Evolutionary conservation across 2,888 invertebrate species (phyloP).

Genomic region (Leptinotarsa juncta): DNA sequence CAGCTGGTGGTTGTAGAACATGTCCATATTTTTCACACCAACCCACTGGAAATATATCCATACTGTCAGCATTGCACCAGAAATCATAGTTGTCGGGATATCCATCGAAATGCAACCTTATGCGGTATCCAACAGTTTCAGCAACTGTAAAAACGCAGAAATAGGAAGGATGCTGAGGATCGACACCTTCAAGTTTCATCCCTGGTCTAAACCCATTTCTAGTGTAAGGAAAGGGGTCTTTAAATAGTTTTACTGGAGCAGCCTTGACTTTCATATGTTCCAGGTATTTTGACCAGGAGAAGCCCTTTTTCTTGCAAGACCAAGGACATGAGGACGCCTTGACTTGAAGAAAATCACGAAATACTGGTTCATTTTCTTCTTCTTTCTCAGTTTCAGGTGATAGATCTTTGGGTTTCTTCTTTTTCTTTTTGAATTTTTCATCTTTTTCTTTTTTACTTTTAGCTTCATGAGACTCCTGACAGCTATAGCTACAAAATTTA

Average conservation of each 20-base stretch:
- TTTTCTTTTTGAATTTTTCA: slow-evolving; percentile 53
- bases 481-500: slow-evolving; percentile 79
- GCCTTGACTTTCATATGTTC: slow-evolving; percentile 78
- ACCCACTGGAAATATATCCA: slow-evolving; percentile 91
- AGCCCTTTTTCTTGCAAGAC: slow-evolving; percentile 78
- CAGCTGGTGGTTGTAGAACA: slow-evolving; percentile 82
- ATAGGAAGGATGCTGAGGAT: slow-evolving; percentile 89
- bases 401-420: slow-evolving; percentile 62
- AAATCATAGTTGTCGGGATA: slow-evolving; percentile 90
- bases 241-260: slow-evolving; percentile 82
- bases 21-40: slow-evolving; percentile 91
- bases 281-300: slow-evolving; percentile 83
- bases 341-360: slow-evolving; percentile 60
- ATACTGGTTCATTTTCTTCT: slow-evolving; percentile 56
- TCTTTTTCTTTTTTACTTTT: slow-evolving; percentile 54
- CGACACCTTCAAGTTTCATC: slow-evolving; percentile 95
- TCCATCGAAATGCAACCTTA: slow-evolving; percentile 92
- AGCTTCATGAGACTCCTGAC: slow-evolving; percentile 68
- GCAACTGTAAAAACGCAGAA: slow-evolving; percentile 90
- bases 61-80: slow-evolving; percentile 93
- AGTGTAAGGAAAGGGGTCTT: slow-evolving; percentile 80
- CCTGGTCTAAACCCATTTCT: slow-evolving; percentile 82
- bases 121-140: slow-evolving; percentile 83
- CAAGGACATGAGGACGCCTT: slow-evolving; percentile 71
- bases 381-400: slow-evolving; percentile 51